Evolutionary conservation across 2,888 invertebrate species (phyloP).

Genomic region (Apeira syringaria): DNA sequence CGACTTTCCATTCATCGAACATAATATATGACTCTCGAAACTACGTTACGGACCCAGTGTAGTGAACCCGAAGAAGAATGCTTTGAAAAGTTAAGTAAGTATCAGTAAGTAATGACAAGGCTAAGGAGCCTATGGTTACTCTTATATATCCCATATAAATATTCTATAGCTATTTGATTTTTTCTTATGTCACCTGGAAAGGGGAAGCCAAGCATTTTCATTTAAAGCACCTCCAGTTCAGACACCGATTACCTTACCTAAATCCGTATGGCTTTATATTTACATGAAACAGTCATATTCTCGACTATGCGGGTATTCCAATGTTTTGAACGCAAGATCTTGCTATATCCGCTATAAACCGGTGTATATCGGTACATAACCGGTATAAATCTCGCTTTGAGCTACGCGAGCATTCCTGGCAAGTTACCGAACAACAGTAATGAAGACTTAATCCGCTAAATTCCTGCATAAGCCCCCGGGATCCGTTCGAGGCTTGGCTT

Average conservation of each 20-base stretch:
- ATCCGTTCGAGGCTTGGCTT: conserved; percentile 47
- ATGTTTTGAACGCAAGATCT: conserved; percentile 58
- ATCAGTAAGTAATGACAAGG: too few relatives aligned
- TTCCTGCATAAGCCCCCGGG: conserved; percentile 59
- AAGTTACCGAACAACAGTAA: conserved; percentile 71
- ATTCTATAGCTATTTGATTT: background rate
- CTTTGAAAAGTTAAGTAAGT: too few relatives aligned
- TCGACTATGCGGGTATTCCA: conserved; percentile 50
- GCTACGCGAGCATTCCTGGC: conserved; percentile 57
- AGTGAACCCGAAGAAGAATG: too few relatives aligned
- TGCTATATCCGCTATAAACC: conserved; percentile 27
- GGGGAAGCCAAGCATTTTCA: conserved; percentile 28
- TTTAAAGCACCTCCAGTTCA: conserved; percentile 23
- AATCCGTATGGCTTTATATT: conserved; percentile 48
- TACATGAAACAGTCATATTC: conserved; percentile 61
- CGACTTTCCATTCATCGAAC: too few relatives aligned
- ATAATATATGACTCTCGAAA: too few relatives aligned
- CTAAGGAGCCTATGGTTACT: too few relatives aligned
- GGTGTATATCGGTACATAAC: conserved; percentile 18
- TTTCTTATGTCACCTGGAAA: background rate
- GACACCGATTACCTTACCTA: conserved; percentile 30
- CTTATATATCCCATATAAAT: background rate
- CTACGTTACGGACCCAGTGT: too few relatives aligned
- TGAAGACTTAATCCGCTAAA: conserved; percentile 69
- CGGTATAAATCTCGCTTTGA: conserved; percentile 66